phyloP scores from a whole-genome alignment of 2,797 vertebrate genomes.

The Peromyscus nudipes region DNA sequence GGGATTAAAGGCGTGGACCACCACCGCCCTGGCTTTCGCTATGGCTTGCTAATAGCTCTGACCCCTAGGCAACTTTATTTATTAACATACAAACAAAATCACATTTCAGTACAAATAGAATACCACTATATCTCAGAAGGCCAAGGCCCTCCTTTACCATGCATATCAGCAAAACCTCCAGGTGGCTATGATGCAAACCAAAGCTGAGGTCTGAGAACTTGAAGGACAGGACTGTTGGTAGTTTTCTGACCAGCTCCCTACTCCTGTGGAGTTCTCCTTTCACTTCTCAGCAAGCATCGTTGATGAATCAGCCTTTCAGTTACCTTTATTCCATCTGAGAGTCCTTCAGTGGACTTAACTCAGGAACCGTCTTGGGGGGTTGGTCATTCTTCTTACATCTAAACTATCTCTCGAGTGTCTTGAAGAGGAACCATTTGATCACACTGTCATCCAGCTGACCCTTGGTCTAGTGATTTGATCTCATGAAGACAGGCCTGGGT shows the following conservation, averaged over 20 bases:
- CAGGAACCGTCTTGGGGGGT: neutral
- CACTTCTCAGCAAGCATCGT: neutral
- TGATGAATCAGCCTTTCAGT: neutral
- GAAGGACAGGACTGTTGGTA: neutral
- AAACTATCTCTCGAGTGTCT: neutral
- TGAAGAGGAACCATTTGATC: neutral
- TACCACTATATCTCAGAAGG: too few relatives aligned
- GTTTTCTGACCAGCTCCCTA: neutral
- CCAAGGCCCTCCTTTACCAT: too few relatives aligned
- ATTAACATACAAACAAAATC: too few relatives aligned
- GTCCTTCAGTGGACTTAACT: neutral
- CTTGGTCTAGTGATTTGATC: neutral
- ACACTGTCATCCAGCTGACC: neutral
- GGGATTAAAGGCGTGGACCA: too few relatives aligned
- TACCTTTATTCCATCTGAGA: accelerated
- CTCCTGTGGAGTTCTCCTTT: neutral
- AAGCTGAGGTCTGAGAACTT: neutral
- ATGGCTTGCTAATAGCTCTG: too few relatives aligned
- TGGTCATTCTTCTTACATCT: neutral
- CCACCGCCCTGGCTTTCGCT: too few relatives aligned
- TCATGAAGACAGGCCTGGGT: neutral
- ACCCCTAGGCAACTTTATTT: too few relatives aligned
- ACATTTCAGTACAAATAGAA: too few relatives aligned
- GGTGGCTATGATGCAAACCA: neutral
- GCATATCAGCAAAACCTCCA: neutral